Percentiles rank a stretch among this genome's conserved stretches.
Evolutionary conservation across 2,888 invertebrate genomes (phyloP).

Genomic region (Pandemis corylana): DNA sequence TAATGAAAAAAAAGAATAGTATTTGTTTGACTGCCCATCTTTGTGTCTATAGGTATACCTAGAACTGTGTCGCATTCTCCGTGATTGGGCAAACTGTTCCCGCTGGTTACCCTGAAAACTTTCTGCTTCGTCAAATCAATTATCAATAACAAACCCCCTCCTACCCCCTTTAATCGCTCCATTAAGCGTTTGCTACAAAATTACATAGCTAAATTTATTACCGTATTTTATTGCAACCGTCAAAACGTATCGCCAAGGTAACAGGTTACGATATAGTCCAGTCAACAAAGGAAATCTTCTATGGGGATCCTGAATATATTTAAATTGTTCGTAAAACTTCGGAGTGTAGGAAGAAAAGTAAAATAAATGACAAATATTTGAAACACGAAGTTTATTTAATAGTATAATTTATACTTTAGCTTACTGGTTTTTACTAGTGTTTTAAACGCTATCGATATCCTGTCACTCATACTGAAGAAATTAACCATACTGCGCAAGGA

Average conservation of each 20-base stretch:
- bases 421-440: too few relatives aligned
- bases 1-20: too few relatives aligned
- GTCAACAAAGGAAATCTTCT: background rate
- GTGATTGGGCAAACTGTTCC: background rate
- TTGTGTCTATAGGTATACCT: background rate
- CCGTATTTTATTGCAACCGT: conserved; percentile 33
- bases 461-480: too few relatives aligned
- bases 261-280: conserved; percentile 17
- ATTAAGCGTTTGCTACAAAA: conserved; percentile 21
- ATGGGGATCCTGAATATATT: background rate
- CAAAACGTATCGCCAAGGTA: conserved; percentile 21
- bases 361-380: too few relatives aligned
- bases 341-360: too few relatives aligned
- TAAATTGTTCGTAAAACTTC: too few relatives aligned
- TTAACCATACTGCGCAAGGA: too few relatives aligned
- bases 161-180: conserved; percentile 6
- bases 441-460: too few relatives aligned
- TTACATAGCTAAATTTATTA: conserved; percentile 29
- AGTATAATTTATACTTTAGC: too few relatives aligned
- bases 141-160: conserved; percentile 15
- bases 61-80: background rate
- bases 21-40: background rate
- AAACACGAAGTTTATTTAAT: too few relatives aligned
- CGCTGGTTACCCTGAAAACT: background rate
- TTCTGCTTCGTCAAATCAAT: conserved; percentile 18